Evolutionary conservation across 2,797 vertebrate species (phyloP), one percentile per base, ranked within the genome.

Genomic region (Diceros bicornis): DNA sequence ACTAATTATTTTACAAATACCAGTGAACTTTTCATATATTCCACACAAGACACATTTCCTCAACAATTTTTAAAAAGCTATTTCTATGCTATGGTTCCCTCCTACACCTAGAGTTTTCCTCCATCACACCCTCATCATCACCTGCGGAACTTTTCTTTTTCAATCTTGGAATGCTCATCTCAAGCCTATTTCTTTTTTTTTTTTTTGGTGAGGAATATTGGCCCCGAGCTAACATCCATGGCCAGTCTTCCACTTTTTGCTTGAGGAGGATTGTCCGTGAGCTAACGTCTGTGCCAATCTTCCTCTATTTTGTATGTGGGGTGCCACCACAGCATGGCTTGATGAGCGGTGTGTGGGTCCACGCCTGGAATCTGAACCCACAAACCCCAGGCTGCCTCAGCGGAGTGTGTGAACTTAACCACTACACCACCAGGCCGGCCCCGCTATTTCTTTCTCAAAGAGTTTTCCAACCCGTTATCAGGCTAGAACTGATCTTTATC

Each of bases 1-100:
- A n/a, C 34, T 47, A 25, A 92, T 77, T 68, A 50, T 62, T 93
- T 93, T 89, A 8, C 20, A 93, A 93, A 93, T 66, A 25, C 0
- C 7, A 50, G 14, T 66, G 17, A 1, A 81, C 27, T 66, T 34
- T 79, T 59, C 21, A 66, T 59, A 20, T 1, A 59, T 55, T 59
- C 17, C 20, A 74, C 20, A 50, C 20, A 61, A 95, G 78, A 92
- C 10, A 25, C 14, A 66, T 52, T 72, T 41, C 3, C 18, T 34
- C 41, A 66, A 29, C 9, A 57, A 14, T 16, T 75, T 83, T 91
- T 41, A 23, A 55, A 59, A 74, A n/a, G 0, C 9, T 68, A 62
- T 86, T 83, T 96, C 23, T 57, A 14, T 17, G 3, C 68, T 6
- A 6, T 8, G 8, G 0, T 34, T 87, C 34, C 77, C 12, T 32